Evolutionary conservation across 2,797 vertebrate genomes (phyloP).

Genomic region (Cheirogaleus major): DNA sequence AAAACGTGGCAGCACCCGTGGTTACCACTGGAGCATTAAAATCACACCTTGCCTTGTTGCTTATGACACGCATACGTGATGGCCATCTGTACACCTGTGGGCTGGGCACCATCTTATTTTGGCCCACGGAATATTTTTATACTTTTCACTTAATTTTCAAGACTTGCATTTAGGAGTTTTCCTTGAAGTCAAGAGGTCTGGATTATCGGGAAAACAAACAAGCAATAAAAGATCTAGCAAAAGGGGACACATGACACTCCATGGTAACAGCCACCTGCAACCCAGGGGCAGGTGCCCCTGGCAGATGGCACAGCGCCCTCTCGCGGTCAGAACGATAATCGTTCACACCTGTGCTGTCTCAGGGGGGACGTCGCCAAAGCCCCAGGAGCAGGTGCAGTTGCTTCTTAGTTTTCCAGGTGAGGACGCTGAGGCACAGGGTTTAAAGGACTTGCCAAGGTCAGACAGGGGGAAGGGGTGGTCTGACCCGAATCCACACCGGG

Average conservation of each 20-base stretch:
- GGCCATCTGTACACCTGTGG: too few relatives aligned
- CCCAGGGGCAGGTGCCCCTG: too few relatives aligned
- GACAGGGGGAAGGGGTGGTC: too few relatives aligned
- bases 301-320: neutral
- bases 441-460: neutral
- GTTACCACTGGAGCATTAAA: fast-evolving
- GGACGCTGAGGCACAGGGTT: neutral
- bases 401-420: neutral
- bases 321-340: fast-evolving
- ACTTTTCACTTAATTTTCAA: neutral
- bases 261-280: neutral
- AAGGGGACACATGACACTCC: too few relatives aligned
- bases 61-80: fast-evolving
- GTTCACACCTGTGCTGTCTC: fast-evolving
- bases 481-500: neutral
- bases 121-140: neutral
- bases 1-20: fast-evolving
- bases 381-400: neutral
- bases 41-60: fast-evolving
- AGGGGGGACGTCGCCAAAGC: fast-evolving
- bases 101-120: neutral
- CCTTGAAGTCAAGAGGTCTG: neutral
- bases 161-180: neutral
- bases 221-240: neutral
- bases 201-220: neutral